Conservation (phyloP, 2,797 vertebrate genomes). For the Dermochelys coriacea region DNA sequence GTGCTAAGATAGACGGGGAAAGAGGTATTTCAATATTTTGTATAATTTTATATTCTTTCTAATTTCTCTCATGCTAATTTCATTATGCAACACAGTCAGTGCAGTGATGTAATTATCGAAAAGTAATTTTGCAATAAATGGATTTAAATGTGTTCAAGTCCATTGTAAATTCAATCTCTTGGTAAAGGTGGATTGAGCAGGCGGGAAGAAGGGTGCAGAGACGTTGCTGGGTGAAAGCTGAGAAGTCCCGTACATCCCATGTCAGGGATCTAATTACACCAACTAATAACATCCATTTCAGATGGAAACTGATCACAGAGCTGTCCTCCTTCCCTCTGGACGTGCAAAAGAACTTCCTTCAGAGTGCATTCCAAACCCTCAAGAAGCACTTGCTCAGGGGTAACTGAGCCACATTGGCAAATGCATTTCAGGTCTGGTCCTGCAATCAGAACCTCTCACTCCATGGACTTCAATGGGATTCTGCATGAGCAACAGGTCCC, state of each 20-base stretch:
- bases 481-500: no score
- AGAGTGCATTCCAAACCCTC: background rate
- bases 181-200: conserved; percentile 74
- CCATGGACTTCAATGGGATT: background rate
- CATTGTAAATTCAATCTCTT: conserved; percentile 82
- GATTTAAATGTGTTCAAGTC: conserved; percentile 85
- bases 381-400: fast-evolving
- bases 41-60: conserved; percentile 85
- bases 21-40: conserved; percentile 85
- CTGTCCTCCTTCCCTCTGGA: background rate
- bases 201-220: conserved; percentile 51
- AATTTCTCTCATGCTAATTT: conserved; percentile 85
- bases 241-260: conserved; percentile 64
- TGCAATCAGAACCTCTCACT: background rate
- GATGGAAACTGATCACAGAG: background rate
- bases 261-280: conserved; percentile 63
- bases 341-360: background rate
- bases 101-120: conserved; percentile 86
- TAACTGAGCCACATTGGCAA: background rate
- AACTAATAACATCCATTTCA: conserved; percentile 58
- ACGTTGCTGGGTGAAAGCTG: conserved; percentile 63
- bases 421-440: background rate
- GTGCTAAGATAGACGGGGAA: conserved; percentile 73
- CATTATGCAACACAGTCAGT: conserved; percentile 84
- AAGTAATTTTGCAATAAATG: conserved; percentile 89